phyloP scores from a whole-genome alignment of 1,140 invertebrate genomes.

The Spodoptera litura region DNA sequence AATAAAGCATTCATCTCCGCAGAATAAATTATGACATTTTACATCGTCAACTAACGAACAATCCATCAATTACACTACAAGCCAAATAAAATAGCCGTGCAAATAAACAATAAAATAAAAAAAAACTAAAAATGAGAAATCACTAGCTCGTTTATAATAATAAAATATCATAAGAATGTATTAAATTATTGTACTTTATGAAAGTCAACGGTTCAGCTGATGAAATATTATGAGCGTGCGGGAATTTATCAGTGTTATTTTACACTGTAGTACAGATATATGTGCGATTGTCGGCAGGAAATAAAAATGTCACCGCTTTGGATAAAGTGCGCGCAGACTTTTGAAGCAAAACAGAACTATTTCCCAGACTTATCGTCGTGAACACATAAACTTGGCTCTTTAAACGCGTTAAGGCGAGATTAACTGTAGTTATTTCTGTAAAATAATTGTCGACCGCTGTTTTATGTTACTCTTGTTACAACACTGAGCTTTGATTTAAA shows the following conservation, averaged over 20 bases:
- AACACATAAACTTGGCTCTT: constrained; percentile 39
- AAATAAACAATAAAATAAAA: too few species aligned
- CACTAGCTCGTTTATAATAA: too few species aligned
- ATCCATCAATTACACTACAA: too few species aligned
- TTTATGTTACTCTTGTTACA: background rate
- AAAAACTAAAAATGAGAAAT: too few species aligned
- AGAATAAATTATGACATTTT: too few species aligned
- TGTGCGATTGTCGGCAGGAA: constrained; percentile 29
- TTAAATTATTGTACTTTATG: constrained; percentile 1
- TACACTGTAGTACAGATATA: constrained; percentile 3
- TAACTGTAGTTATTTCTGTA: constrained; percentile 39
- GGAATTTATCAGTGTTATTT: constrained; percentile 4
- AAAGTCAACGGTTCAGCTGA: constrained; percentile 5
- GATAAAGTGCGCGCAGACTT: constrained; percentile 18
- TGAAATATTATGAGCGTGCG: background rate
- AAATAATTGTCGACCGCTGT: constrained; percentile 31
- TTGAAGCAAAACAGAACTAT: constrained; percentile 42
- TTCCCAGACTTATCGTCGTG: constrained; percentile 6
- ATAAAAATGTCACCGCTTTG: constrained; percentile 35
- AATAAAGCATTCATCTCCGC: too few species aligned
- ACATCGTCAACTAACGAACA: too few species aligned
- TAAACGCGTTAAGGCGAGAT: constrained; percentile 23
- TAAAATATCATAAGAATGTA: background rate
- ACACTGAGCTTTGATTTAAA: constrained; percentile 16
- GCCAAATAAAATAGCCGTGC: too few species aligned